Base-by-base conservation (phyloP, 1,140 invertebrate species). In the Hylyphantes graminicola region DNA sequence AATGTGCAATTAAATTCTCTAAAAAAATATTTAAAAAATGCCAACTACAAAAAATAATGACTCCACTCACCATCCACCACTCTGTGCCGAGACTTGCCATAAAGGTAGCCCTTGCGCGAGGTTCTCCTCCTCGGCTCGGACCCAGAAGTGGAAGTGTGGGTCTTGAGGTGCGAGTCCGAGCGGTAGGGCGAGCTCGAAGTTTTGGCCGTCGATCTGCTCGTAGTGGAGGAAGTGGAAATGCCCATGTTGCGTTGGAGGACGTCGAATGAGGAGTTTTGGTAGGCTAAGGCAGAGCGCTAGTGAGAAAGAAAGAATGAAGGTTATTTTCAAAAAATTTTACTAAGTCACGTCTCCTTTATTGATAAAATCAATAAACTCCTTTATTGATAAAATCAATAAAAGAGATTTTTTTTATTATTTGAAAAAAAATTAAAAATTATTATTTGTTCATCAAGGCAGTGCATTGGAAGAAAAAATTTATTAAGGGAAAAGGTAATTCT, bases 221-320 rank as follows among this genome's bases (percentile, higher is more conserved):
- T 98, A 0, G 96, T 98, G 79, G 95, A 97, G 0, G 96, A 96
- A 0, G 96, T 96, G n/a, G 96, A 98, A 84, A 98, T 97, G 35
- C 96, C 96, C 85, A 98, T 94, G 88, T 97, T 96, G 68, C 96
- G 90, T 85, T 94, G 90, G 2, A 93, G 91, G 19, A 92, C 90
- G 88, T 89, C 92, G 68, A 90, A 89, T 48, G 92, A 92, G 86
- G 93, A 94, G 86, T 94, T 88, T 59, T 90, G 93, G 88, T 97
- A 97, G 0, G 95, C 94, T 72, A 96, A 89, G 8, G 95, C 94
- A 7, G 95, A 96, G 85, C 94, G 90, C 94, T 95, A 88, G 11
- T 55, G 61, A 21, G 7, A 35, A 63, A 21, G 51, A 8, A 55
- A 11, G 50, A 53, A 15, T n/a, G n/a, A n/a, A n/a, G n/a, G n/a